Conservation (phyloP, 2,888 invertebrate species). For the Copidosoma aretas region DNA sequence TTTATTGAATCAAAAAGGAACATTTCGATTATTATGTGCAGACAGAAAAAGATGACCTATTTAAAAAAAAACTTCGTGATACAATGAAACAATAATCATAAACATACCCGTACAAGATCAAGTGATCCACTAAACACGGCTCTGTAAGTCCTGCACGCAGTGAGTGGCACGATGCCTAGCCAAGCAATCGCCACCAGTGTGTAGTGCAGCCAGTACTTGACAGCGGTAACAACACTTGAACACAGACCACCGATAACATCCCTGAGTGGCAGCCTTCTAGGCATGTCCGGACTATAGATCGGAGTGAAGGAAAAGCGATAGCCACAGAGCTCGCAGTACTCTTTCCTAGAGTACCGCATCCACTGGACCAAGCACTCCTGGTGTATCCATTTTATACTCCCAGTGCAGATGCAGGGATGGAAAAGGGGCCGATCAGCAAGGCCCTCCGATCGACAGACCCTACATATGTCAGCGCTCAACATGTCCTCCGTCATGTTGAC, state of each 20-base stretch:
- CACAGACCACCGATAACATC: slow-evolving; percentile 92
- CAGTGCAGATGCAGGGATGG: slow-evolving; percentile 98
- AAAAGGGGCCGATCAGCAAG: slow-evolving; percentile 90
- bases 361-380: slow-evolving; percentile 98
- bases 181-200: slow-evolving; percentile 96
- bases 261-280: slow-evolving; percentile 89
- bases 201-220: slow-evolving; percentile 97
- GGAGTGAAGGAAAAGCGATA: slow-evolving; percentile 98
- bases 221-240: slow-evolving; percentile 87
- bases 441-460: slow-evolving; percentile 96
- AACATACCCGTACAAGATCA: slow-evolving; percentile 71
- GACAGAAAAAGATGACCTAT: not conserved
- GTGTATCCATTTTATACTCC: slow-evolving; percentile 98
- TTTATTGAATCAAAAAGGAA: not conserved
- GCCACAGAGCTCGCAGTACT: slow-evolving; percentile 97
- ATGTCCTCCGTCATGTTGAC: slow-evolving; percentile 65
- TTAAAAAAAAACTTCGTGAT: not conserved
- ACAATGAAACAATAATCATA: slow-evolving; percentile 9
- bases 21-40: not conserved
- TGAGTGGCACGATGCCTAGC: slow-evolving; percentile 95
- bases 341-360: slow-evolving; percentile 98
- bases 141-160: slow-evolving; percentile 94
- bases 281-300: slow-evolving; percentile 99
- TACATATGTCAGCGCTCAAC: slow-evolving; percentile 87
- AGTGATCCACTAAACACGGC: slow-evolving; percentile 91